Evolutionary conservation across 2,797 vertebrate genomes (phyloP).

Genomic region (Danio albolineatus): DNA sequence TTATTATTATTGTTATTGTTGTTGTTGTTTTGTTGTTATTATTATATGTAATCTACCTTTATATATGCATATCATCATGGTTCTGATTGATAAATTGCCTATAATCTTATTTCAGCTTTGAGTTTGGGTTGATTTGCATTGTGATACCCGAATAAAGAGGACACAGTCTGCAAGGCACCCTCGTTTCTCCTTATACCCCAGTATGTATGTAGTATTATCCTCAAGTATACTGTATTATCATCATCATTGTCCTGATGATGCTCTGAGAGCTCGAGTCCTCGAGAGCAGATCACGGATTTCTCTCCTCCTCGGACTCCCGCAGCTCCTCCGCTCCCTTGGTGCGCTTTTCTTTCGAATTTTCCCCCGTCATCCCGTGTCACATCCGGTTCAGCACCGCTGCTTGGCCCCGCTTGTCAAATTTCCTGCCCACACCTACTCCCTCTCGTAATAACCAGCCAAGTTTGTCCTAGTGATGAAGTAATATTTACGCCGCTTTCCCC

Average conservation of each 20-base stretch:
- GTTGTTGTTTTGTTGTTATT: too few species aligned
- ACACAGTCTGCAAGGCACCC: constrained; percentile 42
- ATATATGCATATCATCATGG: too few species aligned
- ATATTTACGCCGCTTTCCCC: constrained; percentile 22
- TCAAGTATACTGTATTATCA: too few species aligned
- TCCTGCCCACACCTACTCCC: constrained; percentile 67
- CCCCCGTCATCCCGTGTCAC: constrained; percentile 83
- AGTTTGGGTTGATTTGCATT: background rate
- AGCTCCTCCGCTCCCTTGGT: constrained; percentile 28
- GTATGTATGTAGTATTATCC: too few species aligned
- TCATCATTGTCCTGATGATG: background rate
- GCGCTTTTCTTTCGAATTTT: constrained; percentile 74
- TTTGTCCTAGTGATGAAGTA: constrained; percentile 77
- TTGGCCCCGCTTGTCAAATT: constrained; percentile 64
- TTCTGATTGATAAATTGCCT: too few species aligned
- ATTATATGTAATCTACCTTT: too few species aligned
- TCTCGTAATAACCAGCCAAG: constrained; percentile 74
- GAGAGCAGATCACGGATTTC: background rate
- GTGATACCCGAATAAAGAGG: background rate
- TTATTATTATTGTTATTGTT: too few species aligned
- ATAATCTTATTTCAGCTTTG: background rate
- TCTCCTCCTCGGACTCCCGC: background rate
- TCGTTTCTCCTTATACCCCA: background rate
- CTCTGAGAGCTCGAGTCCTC: constrained; percentile 1
- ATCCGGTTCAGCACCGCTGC: constrained; percentile 78